Percentiles rank a stretch among this genome's conserved stretches.
Conservation (phyloP, 2,888 invertebrate genomes). For the Xylocampa areola region DNA sequence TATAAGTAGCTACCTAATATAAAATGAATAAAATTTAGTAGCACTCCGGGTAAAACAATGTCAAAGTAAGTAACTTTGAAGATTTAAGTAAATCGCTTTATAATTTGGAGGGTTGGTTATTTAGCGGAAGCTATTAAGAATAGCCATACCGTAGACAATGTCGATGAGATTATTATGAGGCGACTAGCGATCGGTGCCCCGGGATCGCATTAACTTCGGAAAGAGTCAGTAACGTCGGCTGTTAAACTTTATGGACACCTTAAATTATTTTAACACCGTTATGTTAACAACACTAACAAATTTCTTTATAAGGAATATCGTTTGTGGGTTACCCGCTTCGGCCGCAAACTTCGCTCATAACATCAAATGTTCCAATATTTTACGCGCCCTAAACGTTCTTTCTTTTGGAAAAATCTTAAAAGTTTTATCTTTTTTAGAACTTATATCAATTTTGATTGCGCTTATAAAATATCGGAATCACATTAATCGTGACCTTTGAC, state of each 20-base stretch:
- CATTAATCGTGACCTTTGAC: slow-evolving; percentile 32
- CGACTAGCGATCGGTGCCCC: slow-evolving; percentile 70
- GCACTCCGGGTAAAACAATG: slow-evolving; percentile 8
- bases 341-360: slow-evolving; percentile 71
- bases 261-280: slow-evolving; percentile 84
- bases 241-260: slow-evolving; percentile 82
- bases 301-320: slow-evolving; percentile 79
- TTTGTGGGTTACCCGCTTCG: slow-evolving; percentile 60
- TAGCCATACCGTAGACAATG: slow-evolving; percentile 74
- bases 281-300: slow-evolving; percentile 82
- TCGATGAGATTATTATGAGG: slow-evolving; percentile 77
- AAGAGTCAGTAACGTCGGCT: slow-evolving; percentile 79
- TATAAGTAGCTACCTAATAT: not conserved
- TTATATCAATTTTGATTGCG: slow-evolving; percentile 61
- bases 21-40: slow-evolving; percentile 3
- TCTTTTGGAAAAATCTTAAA: slow-evolving; percentile 59
- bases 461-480: slow-evolving; percentile 52
- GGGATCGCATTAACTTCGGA: slow-evolving; percentile 79
- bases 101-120: slow-evolving; percentile 55
- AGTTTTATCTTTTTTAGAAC: slow-evolving; percentile 56
- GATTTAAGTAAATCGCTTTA: slow-evolving; percentile 41
- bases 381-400: slow-evolving; percentile 64
- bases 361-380: slow-evolving; percentile 75
- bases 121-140: slow-evolving; percentile 65
- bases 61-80: slow-evolving; percentile 21